A percentile compares a stretch with the other conserved stretches of the same genome.
These are phyloP conservation scores for Cottoperca gobio DNA, from an alignment of 2,797 vertebrate genomes.

Conservation along the genomic window DNA sequence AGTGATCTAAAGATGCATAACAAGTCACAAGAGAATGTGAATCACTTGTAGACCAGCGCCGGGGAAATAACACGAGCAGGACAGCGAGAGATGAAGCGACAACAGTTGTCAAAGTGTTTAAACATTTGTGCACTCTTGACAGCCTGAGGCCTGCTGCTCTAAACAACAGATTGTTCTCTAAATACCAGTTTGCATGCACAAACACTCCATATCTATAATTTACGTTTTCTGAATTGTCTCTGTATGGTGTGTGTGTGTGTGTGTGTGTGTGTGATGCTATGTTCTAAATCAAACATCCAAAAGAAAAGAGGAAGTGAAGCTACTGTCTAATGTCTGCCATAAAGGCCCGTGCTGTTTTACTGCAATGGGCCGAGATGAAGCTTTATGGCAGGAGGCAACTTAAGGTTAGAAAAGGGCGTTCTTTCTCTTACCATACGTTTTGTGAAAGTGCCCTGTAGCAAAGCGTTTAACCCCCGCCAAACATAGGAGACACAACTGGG, in stretches of 20 bases:
- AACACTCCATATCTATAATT: not conserved
- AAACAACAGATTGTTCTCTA: not conserved
- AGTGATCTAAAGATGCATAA: conserved; percentile 10
- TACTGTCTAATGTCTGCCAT: not conserved
- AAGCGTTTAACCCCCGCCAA: not conserved
- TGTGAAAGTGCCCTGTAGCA: not conserved
- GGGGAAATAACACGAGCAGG: conserved; percentile 20
- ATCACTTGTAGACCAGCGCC: not conserved
- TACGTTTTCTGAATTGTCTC: not conserved
- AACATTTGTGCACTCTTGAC: conserved; percentile 3
- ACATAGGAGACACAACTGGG: not conserved
- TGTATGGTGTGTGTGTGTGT: no score
- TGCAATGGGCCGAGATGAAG: not conserved
- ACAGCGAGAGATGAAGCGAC: conserved; percentile 31
- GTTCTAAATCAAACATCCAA: not conserved
- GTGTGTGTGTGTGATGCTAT: not conserved
- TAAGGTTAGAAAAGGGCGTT: not conserved
- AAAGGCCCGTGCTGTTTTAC: conserved; percentile 2
- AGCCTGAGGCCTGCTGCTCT: conserved; percentile 14
- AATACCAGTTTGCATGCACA: not conserved
- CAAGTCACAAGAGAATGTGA: conserved; percentile 16
- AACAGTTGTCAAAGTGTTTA: conserved; percentile 37
- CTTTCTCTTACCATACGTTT: not conserved
- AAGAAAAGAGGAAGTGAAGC: not conserved
- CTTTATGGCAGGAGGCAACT: not conserved